Evolutionary conservation across 2,888 invertebrate genomes (phyloP).

Genomic region (Dichetophora obliterata): DNA sequence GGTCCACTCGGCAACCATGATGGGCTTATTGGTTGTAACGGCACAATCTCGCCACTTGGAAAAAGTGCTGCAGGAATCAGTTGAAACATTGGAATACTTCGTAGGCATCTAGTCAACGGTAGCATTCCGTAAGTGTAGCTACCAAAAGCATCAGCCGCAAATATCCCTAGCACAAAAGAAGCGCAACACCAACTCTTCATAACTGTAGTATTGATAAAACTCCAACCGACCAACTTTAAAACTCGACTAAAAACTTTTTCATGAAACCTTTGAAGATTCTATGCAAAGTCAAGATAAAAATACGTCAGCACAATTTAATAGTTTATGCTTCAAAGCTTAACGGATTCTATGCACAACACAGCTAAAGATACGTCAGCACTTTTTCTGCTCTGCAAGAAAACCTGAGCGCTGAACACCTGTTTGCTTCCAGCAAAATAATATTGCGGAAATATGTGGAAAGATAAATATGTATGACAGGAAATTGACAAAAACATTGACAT

Average conservation of each 20-base stretch:
- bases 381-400: too few relatives aligned
- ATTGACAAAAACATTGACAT: constrained; percentile 10
- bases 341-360: too few relatives aligned
- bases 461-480: neutral
- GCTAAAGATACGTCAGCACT: too few relatives aligned
- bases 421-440: neutral
- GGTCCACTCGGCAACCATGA: constrained; percentile 26
- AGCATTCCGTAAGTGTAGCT: constrained; percentile 20
- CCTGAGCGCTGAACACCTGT: too few relatives aligned
- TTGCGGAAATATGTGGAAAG: neutral
- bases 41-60: neutral
- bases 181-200: neutral
- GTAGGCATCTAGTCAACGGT: constrained; percentile 43
- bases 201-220: neutral
- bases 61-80: constrained; percentile 49
- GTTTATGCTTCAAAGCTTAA: too few relatives aligned
- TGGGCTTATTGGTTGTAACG: constrained; percentile 16
- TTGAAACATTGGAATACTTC: constrained; percentile 45
- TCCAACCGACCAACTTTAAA: neutral
- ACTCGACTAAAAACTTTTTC: neutral
- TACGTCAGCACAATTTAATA: too few relatives aligned
- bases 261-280: too few relatives aligned
- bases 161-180: neutral
- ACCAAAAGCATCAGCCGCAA: neutral
- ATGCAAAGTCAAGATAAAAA: too few relatives aligned